A percentile compares a stretch with the other conserved stretches of the same genome.
Conservation (phyloP, 2,888 invertebrate species). For the Hirtodrosophila duncani region DNA sequence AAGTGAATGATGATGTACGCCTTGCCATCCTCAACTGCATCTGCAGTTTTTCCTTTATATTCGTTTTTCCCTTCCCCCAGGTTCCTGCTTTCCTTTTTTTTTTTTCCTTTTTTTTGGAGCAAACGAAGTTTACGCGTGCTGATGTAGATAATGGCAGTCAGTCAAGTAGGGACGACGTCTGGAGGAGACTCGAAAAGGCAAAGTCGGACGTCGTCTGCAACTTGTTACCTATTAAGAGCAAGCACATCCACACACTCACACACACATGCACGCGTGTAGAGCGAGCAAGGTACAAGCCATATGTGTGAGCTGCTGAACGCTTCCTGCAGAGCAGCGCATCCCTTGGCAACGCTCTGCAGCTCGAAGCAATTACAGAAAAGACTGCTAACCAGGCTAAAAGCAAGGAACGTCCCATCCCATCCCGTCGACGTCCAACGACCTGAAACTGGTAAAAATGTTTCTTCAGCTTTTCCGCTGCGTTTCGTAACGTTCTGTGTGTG, state of each 20-base stretch:
- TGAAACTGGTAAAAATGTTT: constrained; percentile 34
- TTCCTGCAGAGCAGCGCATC: constrained; percentile 29
- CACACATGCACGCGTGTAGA: not conserved
- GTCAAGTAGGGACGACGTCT: constrained; percentile 22
- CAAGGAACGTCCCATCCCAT: constrained; percentile 30
- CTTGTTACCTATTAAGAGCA: constrained; percentile 39
- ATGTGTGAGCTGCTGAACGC: constrained; percentile 23
- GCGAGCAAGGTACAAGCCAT: not conserved
- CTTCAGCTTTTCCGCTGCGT: constrained; percentile 33
- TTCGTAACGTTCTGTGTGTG: constrained; percentile 25
- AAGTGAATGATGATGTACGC: constrained; percentile 27
- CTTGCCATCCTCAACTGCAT: not conserved
- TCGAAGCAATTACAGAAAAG: constrained; percentile 57
- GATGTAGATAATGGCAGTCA: constrained; percentile 61
- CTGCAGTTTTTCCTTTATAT: constrained; percentile 30
- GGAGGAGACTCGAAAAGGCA: constrained; percentile 3
- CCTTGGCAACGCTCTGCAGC: constrained; percentile 21
- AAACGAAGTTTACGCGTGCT: constrained; percentile 66
- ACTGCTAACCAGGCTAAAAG: constrained; percentile 54
- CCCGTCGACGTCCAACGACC: constrained; percentile 60
- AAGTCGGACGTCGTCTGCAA: constrained; percentile 38
- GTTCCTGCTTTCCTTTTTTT: constrained; percentile 6
- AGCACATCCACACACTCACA: constrained; percentile 6
- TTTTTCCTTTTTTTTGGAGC: constrained; percentile 28
- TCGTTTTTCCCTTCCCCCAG: constrained; percentile 3